A percentile compares a stretch with the other conserved stretches of the same genome.
Conservation (phyloP, 2,113 vertebrate genomes). For the Platichthys stellatus region DNA sequence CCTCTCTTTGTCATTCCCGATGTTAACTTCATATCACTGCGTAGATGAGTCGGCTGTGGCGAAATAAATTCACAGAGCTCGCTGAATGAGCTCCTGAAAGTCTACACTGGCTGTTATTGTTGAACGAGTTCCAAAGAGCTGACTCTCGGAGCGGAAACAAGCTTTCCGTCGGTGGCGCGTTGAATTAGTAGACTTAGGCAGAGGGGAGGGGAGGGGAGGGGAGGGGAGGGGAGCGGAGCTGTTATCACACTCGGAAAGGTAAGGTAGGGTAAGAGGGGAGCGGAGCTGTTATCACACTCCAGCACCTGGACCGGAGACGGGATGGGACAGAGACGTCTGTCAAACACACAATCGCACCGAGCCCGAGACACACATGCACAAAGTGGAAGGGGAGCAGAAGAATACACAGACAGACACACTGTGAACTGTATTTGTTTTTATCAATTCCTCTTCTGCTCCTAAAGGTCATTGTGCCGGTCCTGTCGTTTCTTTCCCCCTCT, state of each 20-base stretch:
- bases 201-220: slow-evolving; percentile 21
- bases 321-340: slow-evolving; percentile 64
- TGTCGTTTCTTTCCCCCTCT: slow-evolving; percentile 58
- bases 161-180: slow-evolving; percentile 40
- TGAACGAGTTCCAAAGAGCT: slow-evolving; percentile 69
- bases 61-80: slow-evolving; percentile 54
- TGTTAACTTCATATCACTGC: slow-evolving; percentile 52
- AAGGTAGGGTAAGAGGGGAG: slow-evolving; percentile 23
- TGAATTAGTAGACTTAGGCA: slow-evolving; percentile 63
- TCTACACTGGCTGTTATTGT: slow-evolving; percentile 64
- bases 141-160: slow-evolving; percentile 59
- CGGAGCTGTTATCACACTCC: slow-evolving; percentile 68
- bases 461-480: slow-evolving; percentile 70
- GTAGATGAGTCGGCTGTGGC: slow-evolving; percentile 64
- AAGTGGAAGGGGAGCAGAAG: slow-evolving; percentile 2
- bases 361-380: slow-evolving; percentile 18
- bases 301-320: slow-evolving; percentile 73
- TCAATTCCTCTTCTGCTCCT: slow-evolving; percentile 53
- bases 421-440: slow-evolving; percentile 70
- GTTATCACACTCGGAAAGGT: slow-evolving; percentile 70
- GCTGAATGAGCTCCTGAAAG: slow-evolving; percentile 56
- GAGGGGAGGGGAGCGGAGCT: slow-evolving; percentile 58
- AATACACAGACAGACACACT: slow-evolving; percentile 12
- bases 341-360: slow-evolving; percentile 53
- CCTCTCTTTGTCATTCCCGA: slow-evolving; percentile 60